Percentiles rank a stretch among this genome's conserved stretches.
These are phyloP conservation scores for Eutrigla gurnardus DNA, from an alignment of 2,797 vertebrate species.

Conservation along the genomic window DNA sequence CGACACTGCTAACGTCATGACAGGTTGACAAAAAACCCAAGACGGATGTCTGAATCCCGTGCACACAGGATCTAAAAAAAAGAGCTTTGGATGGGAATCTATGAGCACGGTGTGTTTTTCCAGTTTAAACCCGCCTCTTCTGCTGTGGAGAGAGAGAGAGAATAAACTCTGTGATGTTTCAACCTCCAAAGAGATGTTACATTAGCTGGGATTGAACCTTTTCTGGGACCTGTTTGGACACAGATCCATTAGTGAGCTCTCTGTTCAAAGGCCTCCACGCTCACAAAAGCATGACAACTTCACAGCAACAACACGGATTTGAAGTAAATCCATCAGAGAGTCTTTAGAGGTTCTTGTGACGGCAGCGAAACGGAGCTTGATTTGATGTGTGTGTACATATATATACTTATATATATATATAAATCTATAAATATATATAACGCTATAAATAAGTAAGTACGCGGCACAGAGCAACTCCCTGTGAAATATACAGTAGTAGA, in stretches of 20 bases:
- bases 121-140: conserved; percentile 23
- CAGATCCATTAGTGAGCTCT: conserved; percentile 15
- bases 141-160: conserved; percentile 16
- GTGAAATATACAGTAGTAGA: conserved; percentile 57
- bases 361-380: conserved; percentile 35
- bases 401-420: conserved; percentile 22
- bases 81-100: conserved; percentile 56
- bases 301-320: conserved; percentile 12
- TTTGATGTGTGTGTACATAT: conserved; percentile 46
- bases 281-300: conserved; percentile 24
- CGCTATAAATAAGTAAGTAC: conserved; percentile 66
- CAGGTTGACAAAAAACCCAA: conserved; percentile 65
- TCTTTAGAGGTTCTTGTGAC: conserved; percentile 35
- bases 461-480: conserved; percentile 42
- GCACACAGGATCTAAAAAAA: conserved; percentile 38
- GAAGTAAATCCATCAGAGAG: conserved; percentile 35
- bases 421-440: conserved; percentile 74
- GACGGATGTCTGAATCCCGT: conserved; percentile 65
- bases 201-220: conserved; percentile 16
- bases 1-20: conserved; percentile 62
- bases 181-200: conserved; percentile 18
- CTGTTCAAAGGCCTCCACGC: conserved; percentile 13
- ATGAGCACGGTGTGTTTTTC: conserved; percentile 49
- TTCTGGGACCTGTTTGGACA: conserved; percentile 40
- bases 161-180: conserved; percentile 8